Conservation (phyloP, 23 tunicate species). For the Corella eumyota region DNA sequence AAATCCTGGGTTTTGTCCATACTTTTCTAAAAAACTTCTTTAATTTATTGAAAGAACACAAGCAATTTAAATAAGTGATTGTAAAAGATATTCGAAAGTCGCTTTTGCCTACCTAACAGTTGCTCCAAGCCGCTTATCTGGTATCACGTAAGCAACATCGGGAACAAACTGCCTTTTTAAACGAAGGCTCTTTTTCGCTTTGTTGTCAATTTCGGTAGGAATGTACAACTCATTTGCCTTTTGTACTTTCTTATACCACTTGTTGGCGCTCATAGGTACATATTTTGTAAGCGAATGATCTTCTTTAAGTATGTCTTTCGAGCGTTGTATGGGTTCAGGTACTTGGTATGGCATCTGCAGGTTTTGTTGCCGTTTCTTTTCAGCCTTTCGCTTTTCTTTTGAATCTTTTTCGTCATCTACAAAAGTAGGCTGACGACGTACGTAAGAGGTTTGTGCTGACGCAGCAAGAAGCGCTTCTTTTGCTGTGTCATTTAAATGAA, state of each 20-base stretch:
- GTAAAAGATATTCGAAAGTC: too few relatives aligned
- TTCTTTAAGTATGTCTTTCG: slow-evolving; percentile 40
- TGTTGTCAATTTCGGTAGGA: slow-evolving; percentile 39
- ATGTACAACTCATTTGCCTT: slow-evolving; percentile 45
- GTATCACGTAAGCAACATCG: slow-evolving; percentile 70
- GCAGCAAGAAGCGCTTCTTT: slow-evolving; percentile 73
- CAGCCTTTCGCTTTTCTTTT: slow-evolving; percentile 33
- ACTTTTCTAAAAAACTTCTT: too few relatives aligned
- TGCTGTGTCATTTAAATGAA: slow-evolving; percentile 54
- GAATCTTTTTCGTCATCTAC: slow-evolving; percentile 39
- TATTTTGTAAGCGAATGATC: slow-evolving; percentile 45
- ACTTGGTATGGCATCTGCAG: slow-evolving; percentile 83
- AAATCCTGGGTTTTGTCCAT: too few relatives aligned
- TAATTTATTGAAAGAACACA: too few relatives aligned
- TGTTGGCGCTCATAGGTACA: slow-evolving; percentile 83
- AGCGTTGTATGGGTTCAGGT: slow-evolving; percentile 65
- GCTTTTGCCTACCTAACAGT: slow-evolving; percentile 6
- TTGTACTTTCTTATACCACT: slow-evolving; percentile 89
- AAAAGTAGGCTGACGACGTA: slow-evolving; percentile 35
- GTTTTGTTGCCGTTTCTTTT: slow-evolving; percentile 29
- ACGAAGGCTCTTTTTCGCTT: slow-evolving; percentile 30
- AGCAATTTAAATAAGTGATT: too few relatives aligned
- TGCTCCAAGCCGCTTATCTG: slow-evolving; percentile 71
- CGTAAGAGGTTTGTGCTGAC: slow-evolving; percentile 26
- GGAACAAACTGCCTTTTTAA: slow-evolving; percentile 77